Evolutionary conservation across 1,140 invertebrate genomes (phyloP), one percentile per base, ranked within the genome.

Genomic region (Drosophila sulfurigaster): DNA sequence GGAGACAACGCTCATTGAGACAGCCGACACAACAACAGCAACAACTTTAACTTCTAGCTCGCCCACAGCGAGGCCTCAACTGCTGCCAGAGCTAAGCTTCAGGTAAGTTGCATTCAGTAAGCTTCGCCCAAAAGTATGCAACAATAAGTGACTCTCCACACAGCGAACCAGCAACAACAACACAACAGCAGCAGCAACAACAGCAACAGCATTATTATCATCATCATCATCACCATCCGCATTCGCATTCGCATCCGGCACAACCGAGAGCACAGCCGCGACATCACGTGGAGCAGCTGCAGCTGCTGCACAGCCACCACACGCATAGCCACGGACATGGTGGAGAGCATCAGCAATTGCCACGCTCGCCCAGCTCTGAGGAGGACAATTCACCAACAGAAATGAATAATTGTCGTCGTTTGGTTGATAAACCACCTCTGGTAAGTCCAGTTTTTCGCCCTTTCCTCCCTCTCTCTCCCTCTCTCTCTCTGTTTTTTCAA

Each of bases 331-430:
- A 87, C 68, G 20, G 20, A 4, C 72, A 87, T 87, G 80, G 52
- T 48, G 35, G 49, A 46, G 72, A 67, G 46, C 63, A 71, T 25
- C 91, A 91, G 43, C 93, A 94, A 75, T 93, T 93, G 65, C 92
- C 92, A 13, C 96, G 95, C 81, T 96, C 96, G 15, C 96, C 96
- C 51, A 96, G 96, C 91, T 97, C 96, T 74, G 96, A 97, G 91
- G 96, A 97, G 92, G 96, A 96, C 90, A 96, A 96, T 93, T 97
- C 96, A 25, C 96, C 96, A n/a, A 97, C 96, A 48, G 96, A 97
- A 93, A 94, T 97, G 76, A 97, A 97, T 93, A 96, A 96, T 80
- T 97, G 96, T 92, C 96, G 96, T 92, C 94, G 96, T 79, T 94
- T 97, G 75, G 92, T 92, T 43, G 97, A 97, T 92, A 96, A 97